These are phyloP conservation scores for Stenolophus ochropezus DNA, from an alignment of 2,888 invertebrate genomes.

Conservation along the genomic window DNA sequence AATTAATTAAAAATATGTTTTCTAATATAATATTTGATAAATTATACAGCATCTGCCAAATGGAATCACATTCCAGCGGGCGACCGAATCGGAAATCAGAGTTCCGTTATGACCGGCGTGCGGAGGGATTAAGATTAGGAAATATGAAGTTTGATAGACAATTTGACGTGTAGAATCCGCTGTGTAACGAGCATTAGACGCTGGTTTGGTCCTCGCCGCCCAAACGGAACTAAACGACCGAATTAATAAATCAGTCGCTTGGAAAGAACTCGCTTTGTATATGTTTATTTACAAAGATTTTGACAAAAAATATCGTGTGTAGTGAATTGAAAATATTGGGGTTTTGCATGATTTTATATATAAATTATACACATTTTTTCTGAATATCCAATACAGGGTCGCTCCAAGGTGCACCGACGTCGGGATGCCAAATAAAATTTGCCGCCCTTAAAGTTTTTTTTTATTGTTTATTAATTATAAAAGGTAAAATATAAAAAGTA, in stretches of 20 bases:
- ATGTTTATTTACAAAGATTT: neutral
- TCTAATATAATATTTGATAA: neutral
- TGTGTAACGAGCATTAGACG: neutral
- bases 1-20: neutral
- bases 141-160: constrained; percentile 13
- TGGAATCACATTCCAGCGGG: neutral
- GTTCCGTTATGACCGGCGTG: constrained; percentile 14
- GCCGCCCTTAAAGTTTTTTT: too few species aligned
- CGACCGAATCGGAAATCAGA: neutral
- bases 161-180: constrained; percentile 7
- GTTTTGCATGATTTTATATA: too few species aligned
- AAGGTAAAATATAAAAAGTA: too few species aligned
- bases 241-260: neutral
- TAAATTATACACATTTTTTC: too few species aligned
- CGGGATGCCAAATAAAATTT: too few species aligned
- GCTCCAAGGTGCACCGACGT: too few species aligned
- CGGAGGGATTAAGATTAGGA: constrained; percentile 3
- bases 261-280: neutral
- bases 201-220: neutral
- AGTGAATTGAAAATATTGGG: too few species aligned
- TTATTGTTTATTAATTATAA: too few species aligned
- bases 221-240: neutral
- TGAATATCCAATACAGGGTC: too few species aligned
- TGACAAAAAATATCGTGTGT: too few species aligned
- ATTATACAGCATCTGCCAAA: neutral